Percentiles rank a stretch among this genome's conserved stretches.
Evolutionary conservation across 1,140 invertebrate species (phyloP).

Genomic region (Drosophila quadrilineata): DNA sequence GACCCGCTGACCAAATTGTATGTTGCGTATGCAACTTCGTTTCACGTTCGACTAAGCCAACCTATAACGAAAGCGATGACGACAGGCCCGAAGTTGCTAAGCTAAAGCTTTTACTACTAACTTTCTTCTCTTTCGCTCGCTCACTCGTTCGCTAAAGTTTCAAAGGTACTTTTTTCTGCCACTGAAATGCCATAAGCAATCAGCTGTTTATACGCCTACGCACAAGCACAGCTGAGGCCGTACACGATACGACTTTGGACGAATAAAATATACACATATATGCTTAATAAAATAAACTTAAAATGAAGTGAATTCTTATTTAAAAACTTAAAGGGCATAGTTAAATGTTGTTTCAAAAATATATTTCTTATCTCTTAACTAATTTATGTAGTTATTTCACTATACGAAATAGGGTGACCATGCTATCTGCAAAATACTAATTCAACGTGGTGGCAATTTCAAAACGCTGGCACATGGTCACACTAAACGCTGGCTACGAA

Average conservation of each 20-base stretch:
- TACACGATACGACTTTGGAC: conserved; percentile 3
- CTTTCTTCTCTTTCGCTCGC: conserved; percentile 13
- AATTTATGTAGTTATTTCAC: too few species aligned
- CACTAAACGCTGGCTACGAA: neutral
- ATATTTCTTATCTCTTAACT: too few species aligned
- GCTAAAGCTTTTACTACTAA: conserved; percentile 23
- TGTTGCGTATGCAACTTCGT: conserved; percentile 45
- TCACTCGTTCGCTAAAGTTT: conserved; percentile 9
- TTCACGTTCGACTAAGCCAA: conserved; percentile 32
- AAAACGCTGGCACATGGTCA: too few species aligned
- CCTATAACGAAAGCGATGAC: neutral
- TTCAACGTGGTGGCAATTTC: too few species aligned
- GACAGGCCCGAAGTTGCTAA: conserved; percentile 1
- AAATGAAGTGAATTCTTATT: too few species aligned
- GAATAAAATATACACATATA: too few species aligned
- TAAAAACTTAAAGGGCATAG: too few species aligned
- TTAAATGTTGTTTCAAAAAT: too few species aligned
- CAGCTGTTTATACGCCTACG: conserved; percentile 25
- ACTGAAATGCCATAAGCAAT: conserved; percentile 1
- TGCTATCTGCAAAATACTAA: too few species aligned
- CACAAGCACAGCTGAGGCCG: neutral
- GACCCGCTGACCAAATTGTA: conserved; percentile 33
- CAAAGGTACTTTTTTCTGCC: conserved; percentile 16
- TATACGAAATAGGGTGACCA: too few species aligned
- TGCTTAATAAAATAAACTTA: too few species aligned